phyloP scores from a whole-genome alignment of 2,797 vertebrate species.

The Hirundo rustica region DNA sequence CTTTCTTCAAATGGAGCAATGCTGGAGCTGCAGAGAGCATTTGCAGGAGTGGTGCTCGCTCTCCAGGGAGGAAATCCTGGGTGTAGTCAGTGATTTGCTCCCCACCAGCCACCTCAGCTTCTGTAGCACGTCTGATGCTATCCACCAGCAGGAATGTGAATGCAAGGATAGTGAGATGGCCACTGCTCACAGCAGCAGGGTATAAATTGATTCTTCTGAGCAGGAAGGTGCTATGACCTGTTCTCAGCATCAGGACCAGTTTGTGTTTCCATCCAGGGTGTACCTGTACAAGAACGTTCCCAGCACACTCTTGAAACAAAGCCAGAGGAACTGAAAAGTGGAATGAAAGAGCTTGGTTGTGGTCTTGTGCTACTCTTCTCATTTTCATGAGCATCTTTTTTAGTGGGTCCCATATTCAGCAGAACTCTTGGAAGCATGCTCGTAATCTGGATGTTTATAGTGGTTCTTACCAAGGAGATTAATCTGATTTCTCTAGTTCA shows the following conservation, averaged over 20 bases:
- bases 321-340: neutral
- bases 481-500: neutral
- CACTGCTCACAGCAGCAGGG: neutral
- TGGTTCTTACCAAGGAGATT: neutral
- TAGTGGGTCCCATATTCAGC: neutral
- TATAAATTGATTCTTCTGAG: neutral
- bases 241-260: neutral
- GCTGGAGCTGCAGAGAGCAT: neutral
- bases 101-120: neutral
- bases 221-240: neutral
- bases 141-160: neutral
- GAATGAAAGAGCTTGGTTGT: neutral
- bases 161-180: neutral
- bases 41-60: rapidly evolving
- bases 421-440: neutral
- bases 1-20: neutral
- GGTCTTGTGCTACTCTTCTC: neutral
- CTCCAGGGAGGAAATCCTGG: neutral
- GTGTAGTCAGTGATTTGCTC: neutral
- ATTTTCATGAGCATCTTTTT: neutral
- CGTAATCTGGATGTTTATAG: neutral
- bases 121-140: neutral
- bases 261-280: neutral
- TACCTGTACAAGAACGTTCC: neutral
- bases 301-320: neutral